phyloP scores from a whole-genome alignment of 2,797 vertebrate species.

The Streptopelia turtur region DNA sequence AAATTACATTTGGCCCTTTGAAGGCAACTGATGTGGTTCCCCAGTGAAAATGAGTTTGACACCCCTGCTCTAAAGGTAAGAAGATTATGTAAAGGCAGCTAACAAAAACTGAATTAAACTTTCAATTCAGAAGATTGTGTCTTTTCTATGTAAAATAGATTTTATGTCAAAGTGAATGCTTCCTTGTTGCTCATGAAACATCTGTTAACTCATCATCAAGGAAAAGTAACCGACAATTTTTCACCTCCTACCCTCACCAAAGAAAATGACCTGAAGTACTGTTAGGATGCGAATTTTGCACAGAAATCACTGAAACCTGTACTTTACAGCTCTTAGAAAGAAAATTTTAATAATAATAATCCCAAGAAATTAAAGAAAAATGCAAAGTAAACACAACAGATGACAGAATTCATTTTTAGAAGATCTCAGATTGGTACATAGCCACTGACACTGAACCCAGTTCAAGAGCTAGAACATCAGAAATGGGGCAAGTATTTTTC shows the following conservation, averaged over 20 bases:
- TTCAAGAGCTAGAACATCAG: neutral
- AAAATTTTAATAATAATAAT: neutral
- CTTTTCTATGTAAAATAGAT: neutral
- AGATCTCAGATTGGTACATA: neutral
- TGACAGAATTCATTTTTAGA: neutral
- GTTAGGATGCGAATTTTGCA: neutral
- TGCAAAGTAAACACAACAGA: neutral
- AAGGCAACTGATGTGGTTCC: too few species aligned
- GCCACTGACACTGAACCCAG: neutral
- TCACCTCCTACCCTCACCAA: accelerated
- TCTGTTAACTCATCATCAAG: neutral
- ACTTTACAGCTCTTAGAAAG: neutral
- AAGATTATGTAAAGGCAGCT: neutral
- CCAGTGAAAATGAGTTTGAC: neutral
- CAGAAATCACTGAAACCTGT: neutral
- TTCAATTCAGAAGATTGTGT: neutral
- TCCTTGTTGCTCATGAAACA: neutral
- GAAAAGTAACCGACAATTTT: neutral
- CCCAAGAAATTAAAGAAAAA: neutral
- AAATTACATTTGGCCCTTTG: too few species aligned
- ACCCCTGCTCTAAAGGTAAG: neutral
- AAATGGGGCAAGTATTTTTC: neutral
- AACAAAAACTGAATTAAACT: neutral
- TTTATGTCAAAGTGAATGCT: neutral
- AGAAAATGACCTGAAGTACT: neutral